Base-by-base conservation (phyloP, 2,888 invertebrate species). In the Lymantria dispar region DNA sequence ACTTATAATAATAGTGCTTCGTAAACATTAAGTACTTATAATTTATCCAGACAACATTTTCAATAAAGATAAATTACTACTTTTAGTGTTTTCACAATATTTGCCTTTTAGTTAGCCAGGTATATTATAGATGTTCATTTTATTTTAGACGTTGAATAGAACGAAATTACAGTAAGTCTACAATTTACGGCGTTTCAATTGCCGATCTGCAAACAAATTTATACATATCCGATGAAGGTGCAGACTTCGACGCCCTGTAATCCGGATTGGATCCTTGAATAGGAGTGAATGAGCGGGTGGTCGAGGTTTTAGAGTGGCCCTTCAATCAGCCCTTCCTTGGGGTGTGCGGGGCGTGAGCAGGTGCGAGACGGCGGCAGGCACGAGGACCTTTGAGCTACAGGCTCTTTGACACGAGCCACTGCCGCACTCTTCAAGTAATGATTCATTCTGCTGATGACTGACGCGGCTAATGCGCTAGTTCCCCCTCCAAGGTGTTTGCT, bases 371-470 rank as follows among this genome's bases (percentile, higher is more conserved):
- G 60, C 48, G 66, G 62, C 65, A 61, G 64, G 62, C 77, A 85
- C 72, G 86, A 87, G 89, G 84, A 87, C 88, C 83, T 88, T 87
- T 87, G 86, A 88, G 87, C 88, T 86, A 76, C 83, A 83, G 78
- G 82, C 89, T 87, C 89, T 90, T 91, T 89, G 89, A 89, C 89
- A 88, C 90, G 87, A 88, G 87, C 87, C 86, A 88, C 89, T 87
- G 86, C 79, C 87, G 87, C 80, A 85, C 90, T 89, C 90, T 90
- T 90, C 89, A 91, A 90, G 88, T 91, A 91, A 91, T 90, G 90
- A 90, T 90, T 89, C 89, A 90, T 89, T 90, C 89, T 88, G 80
- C 86, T 88, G 90, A 88, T 88, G 88, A 89, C 83, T 88, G 87
- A 87, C 87, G 83, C 86, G 75, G 88, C 89, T 90, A 90, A 89